phyloP scores from a whole-genome alignment of 2,888 invertebrate genomes.

The Drosophila incognita region DNA sequence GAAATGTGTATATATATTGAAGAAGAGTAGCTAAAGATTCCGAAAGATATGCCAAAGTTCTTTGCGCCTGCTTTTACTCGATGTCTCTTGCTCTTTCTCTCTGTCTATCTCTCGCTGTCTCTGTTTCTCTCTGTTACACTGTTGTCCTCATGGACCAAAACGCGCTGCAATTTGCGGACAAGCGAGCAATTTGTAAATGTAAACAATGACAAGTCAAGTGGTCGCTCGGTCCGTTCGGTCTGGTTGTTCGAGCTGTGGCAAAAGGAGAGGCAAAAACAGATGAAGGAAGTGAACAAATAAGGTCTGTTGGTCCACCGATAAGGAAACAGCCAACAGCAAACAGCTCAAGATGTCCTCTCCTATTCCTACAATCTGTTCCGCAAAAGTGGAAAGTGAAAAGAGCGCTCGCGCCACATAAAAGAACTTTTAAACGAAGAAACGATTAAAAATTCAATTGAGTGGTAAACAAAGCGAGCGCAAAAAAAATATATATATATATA shows the following conservation, averaged over 20 bases:
- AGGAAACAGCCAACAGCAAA: conserved; percentile 46
- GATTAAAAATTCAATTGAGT: conserved; percentile 82
- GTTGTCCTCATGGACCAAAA: conserved; percentile 34
- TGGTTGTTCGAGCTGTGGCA: conserved; percentile 1
- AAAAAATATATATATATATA: neutral
- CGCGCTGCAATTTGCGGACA: conserved; percentile 77
- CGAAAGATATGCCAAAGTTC: conserved; percentile 53
- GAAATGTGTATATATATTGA: conserved; percentile 11
- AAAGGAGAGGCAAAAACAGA: conserved; percentile 15
- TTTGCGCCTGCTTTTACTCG: neutral
- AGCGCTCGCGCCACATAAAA: conserved; percentile 48
- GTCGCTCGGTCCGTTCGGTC: conserved; percentile 32
- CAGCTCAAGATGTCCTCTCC: conserved; percentile 51
- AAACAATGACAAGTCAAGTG: conserved; percentile 78
- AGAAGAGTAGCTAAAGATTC: conserved; percentile 34
- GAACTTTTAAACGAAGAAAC: conserved; percentile 71
- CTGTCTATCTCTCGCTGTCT: neutral
- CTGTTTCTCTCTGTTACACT: neutral
- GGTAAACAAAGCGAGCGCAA: conserved; percentile 58
- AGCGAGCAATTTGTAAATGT: conserved; percentile 81
- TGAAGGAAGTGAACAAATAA: conserved; percentile 41
- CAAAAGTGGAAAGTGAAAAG: conserved; percentile 54
- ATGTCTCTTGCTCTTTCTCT: neutral
- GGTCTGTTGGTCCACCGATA: conserved; percentile 61
- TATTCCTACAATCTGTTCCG: conserved; percentile 10